phyloP scores from a whole-genome alignment of 2,113 vertebrate species.

The Pao palembangensis region DNA sequence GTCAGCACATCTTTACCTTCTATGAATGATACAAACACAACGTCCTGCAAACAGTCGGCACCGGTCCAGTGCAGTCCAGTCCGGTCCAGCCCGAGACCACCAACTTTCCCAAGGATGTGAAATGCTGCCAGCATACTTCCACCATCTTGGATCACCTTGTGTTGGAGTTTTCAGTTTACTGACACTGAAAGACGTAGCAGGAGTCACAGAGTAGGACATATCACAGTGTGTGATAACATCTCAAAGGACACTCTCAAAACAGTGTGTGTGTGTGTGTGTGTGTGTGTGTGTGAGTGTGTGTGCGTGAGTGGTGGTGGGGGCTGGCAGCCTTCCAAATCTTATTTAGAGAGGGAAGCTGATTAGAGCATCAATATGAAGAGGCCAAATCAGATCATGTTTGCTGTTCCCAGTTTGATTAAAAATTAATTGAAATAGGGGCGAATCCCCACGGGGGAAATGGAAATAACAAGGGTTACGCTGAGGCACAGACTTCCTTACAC shows the following conservation, averaged over 20 bases:
- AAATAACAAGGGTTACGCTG: conserved; percentile 48
- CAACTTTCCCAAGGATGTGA: conserved; percentile 40
- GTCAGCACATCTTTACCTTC: conserved; percentile 30
- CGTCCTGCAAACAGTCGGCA: conserved; percentile 30
- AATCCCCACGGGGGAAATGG: conserved; percentile 28
- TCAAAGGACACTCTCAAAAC: conserved; percentile 48
- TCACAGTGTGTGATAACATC: conserved; percentile 37
- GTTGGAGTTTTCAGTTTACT: conserved; percentile 40
- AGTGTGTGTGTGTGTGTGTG: background rate
- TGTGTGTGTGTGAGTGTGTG: conserved; percentile 8
- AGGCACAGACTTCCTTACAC: conserved; percentile 13
- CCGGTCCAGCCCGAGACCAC: conserved; percentile 22
- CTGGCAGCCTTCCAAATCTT: conserved; percentile 53
- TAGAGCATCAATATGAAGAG: conserved; percentile 47
- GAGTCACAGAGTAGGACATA: conserved; percentile 27
- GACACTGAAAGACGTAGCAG: conserved; percentile 16
- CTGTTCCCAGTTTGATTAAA: conserved; percentile 63
- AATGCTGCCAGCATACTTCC: conserved; percentile 19
- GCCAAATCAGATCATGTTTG: conserved; percentile 73
- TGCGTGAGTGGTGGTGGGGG: conserved; percentile 7
- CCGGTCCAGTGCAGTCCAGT: conserved; percentile 29
- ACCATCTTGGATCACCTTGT: conserved; percentile 51
- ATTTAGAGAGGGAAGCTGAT: conserved; percentile 54
- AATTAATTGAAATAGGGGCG: conserved; percentile 66
- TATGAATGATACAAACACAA: conserved; percentile 17